Evolutionary conservation across 2,888 invertebrate species (phyloP), one percentile per base, ranked within the genome.

Genomic region (Dynastes maya): DNA sequence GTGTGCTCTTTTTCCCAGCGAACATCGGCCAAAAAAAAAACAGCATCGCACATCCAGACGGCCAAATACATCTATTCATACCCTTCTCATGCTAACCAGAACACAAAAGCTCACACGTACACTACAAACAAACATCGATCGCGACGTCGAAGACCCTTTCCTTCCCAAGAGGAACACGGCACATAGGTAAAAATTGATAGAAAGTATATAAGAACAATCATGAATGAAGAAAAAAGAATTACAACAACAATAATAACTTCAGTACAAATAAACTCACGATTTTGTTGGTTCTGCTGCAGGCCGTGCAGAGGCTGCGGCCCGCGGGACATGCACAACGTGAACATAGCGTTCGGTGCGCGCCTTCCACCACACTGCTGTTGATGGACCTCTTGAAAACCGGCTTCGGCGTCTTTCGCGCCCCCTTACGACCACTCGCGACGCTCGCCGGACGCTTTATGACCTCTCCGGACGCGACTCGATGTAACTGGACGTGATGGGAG

Each of bases 291-390:
- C 32, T 76, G 63, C 22, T 65, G 76, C 27, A 45, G 8, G 64
- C 65, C 49, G n/a, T 77, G 77, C 40, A 77, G 29, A 58, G 84
- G 84, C 80, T 86, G 85, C 83, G 85, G 84, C 81, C 85, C 85
- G 81, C 86, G 87, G 82, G 87, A 86, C 87, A 87, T 87, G 81
- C 86, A 87, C 82, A 87, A 83, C 82, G 86, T 86, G 82, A 86
- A 87, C 87, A 86, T 87, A 83, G 82, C 85, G 84, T 80, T 83
- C 49, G 67, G 63, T 22, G 68, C 29, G 58, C 58, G 61, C 2
- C 16, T 70, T 65, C 72, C 61, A 49, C 72, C 74, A 45, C 9
- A n/a, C 16, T 61, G 49, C 70, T 13, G 13, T 22, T 61, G 27
- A 37, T 22, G 29, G 5, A 65, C 65, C n/a, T 16, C 16, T 16